phyloP scores from a whole-genome alignment of 2,797 vertebrate species.

The Muraenolepis orangiensis region DNA sequence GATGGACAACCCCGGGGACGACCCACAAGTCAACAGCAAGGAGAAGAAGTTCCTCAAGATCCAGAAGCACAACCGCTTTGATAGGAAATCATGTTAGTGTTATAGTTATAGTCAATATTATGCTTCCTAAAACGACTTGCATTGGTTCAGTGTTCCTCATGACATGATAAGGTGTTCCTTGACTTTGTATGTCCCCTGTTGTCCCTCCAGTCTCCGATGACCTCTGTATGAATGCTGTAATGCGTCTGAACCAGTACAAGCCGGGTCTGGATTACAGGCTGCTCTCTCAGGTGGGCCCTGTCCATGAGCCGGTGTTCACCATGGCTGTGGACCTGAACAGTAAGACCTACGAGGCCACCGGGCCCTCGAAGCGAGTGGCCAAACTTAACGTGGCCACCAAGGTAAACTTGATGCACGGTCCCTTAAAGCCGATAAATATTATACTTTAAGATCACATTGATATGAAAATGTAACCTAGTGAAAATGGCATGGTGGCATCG shows the following conservation, averaged over 20 bases:
- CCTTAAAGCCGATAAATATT: background rate
- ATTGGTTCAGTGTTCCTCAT: background rate
- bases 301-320: slow-evolving; percentile 92
- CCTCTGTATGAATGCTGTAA: slow-evolving; percentile 91
- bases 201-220: slow-evolving; percentile 69
- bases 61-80: slow-evolving; percentile 69
- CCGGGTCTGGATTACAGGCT: slow-evolving; percentile 90
- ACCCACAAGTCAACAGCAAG: slow-evolving; percentile 84
- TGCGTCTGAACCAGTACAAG: slow-evolving; percentile 95
- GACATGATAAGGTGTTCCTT: background rate
- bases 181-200: background rate
- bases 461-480: too few species aligned
- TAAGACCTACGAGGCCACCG: slow-evolving; percentile 84
- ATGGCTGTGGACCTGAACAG: slow-evolving; percentile 93
- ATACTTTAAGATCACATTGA: too few species aligned
- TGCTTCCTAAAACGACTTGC: background rate
- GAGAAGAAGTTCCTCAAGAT: slow-evolving; percentile 84
- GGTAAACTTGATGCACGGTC: slow-evolving; percentile 52
- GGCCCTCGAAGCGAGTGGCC: slow-evolving; percentile 89
- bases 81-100: slow-evolving; percentile 67
- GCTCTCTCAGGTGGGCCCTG: slow-evolving; percentile 88
- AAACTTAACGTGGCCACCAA: slow-evolving; percentile 93
- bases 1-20: slow-evolving; percentile 78
- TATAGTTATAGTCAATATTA: background rate
- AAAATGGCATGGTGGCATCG: too few species aligned